phyloP scores from a whole-genome alignment of 1,140 invertebrate genomes.

The Ectropis grisescens region DNA sequence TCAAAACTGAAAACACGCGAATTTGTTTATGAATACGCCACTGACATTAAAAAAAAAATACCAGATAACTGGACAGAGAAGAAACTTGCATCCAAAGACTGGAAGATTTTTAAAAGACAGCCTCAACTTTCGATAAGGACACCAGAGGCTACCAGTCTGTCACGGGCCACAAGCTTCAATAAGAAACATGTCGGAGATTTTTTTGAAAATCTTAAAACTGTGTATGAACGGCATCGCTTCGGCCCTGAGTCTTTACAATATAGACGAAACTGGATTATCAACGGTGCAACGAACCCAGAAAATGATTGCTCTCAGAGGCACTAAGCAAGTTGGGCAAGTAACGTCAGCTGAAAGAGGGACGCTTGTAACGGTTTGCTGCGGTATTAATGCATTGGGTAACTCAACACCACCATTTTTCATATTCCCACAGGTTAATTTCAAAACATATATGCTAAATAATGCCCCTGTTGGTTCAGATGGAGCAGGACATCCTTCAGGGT shows the following conservation, averaged over 20 bases:
- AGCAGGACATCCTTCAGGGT: conserved; percentile 8
- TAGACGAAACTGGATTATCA: conserved; percentile 17
- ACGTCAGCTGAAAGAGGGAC: conserved; percentile 17
- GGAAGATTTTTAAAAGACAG: conserved; percentile 34
- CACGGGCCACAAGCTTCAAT: conserved; percentile 35
- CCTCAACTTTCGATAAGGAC: conserved; percentile 23
- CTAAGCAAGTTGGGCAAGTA: conserved; percentile 16
- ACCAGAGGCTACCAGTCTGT: conserved; percentile 30
- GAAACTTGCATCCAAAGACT: conserved; percentile 28
- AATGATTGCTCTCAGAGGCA: conserved; percentile 12
- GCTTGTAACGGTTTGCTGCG: conserved; percentile 12
- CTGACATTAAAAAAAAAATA: conserved; percentile 12
- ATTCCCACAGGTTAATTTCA: conserved; percentile 17
- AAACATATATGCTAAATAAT: conserved; percentile 6
- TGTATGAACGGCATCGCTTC: conserved; percentile 12
- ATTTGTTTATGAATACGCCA: conserved; percentile 17
- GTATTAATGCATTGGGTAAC: conserved; percentile 12
- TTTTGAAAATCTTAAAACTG: conserved; percentile 16
- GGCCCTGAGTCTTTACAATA: conserved; percentile 16
- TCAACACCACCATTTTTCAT: conserved; percentile 15
- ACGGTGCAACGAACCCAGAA: conserved; percentile 14
- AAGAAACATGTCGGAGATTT: conserved; percentile 23
- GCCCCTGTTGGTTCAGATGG: conserved; percentile 6
- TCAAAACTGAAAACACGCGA: conserved; percentile 14
- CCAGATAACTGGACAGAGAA: conserved; percentile 18